Evolutionary conservation across 2,888 invertebrate genomes (phyloP), one percentile per base, ranked within the genome.

Genomic region (Latheticus oryzae): DNA sequence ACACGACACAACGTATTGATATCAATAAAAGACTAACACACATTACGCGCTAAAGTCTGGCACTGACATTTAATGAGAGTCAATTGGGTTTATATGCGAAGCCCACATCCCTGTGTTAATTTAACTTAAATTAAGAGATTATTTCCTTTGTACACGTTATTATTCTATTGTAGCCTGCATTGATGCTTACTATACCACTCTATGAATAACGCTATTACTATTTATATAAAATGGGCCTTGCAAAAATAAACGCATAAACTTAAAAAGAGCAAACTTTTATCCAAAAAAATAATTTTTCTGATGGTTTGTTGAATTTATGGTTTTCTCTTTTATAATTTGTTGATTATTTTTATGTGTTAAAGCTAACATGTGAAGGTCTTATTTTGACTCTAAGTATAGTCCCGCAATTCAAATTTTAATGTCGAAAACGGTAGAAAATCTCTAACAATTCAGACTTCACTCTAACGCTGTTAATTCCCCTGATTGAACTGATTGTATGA

Each of bases 51-150:
- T 64, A 67, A 66, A 65, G 56, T 64, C 65, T 64, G 65, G 58
- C 68, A 75, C 75, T 75, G 71, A 65, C 67, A 54, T 63, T 73
- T 78, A 78, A 78, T 78, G 72, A 76, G 73, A 62, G 62, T 74
- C 77, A 78, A 78, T 78, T 78, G 78, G 74, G 73, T 73, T 77
- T 78, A 76, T 78, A 78, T 77, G 74, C 72, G 73, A 73, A 76
- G 73, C 78, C 78, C 78, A 78, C 78, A 78, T 78, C 77, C 76
- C 76, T 74, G 69, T 70, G 74, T 76, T 75, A 76, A 78, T 78
- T 78, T 76, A 77, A 76, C 71, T 77, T 79, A 78, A 79, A 79
- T 79, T 79, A 78, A 79, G 78, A 79, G 79, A 79, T 79, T 79
- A 77, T 78, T 79, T 79, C 79, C 79, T 79, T 78, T 78, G 76